Percentiles rank a stretch among this genome's conserved stretches.
These are phyloP conservation scores for Coptodon bakossiorum DNA, from an alignment of 2,113 vertebrate species.

Conservation along the genomic window DNA sequence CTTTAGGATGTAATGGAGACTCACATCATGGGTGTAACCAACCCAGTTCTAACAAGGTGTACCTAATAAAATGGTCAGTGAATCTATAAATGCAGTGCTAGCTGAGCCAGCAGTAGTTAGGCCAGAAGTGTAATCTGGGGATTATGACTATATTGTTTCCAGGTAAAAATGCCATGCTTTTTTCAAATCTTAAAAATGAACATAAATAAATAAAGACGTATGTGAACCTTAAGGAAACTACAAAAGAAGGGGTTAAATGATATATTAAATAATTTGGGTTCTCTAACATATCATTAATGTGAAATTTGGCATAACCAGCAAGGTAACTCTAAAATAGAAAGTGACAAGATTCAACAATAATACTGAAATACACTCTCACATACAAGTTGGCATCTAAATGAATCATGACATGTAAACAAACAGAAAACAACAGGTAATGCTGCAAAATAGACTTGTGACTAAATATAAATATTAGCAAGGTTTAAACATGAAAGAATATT, in stretches of 20 bases:
- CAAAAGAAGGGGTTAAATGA: rapidly evolving
- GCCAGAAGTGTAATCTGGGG: not conserved
- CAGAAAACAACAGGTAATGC: not conserved
- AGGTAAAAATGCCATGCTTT: not conserved
- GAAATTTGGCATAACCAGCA: not conserved
- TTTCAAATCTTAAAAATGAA: not conserved
- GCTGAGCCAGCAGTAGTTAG: not conserved
- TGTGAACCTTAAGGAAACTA: not conserved
- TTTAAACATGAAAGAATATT: not conserved
- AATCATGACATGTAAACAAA: not conserved
- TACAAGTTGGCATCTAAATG: not conserved
- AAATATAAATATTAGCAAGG: not conserved
- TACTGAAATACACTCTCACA: not conserved
- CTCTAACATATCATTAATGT: not conserved
- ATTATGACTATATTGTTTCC: not conserved
- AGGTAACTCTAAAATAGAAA: not conserved
- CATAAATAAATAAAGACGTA: not conserved
- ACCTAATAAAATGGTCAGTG: not conserved
- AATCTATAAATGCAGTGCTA: not conserved
- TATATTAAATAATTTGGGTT: not conserved
- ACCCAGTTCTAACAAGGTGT: not conserved
- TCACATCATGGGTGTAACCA: not conserved
- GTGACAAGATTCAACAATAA: not conserved
- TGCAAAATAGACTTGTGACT: not conserved
- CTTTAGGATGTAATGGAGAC: not conserved